A percentile compares a stretch with the other conserved stretches of the same genome.
These are phyloP conservation scores for Abramis brama DNA, from an alignment of 2,113 vertebrate genomes.

Conservation along the genomic window DNA sequence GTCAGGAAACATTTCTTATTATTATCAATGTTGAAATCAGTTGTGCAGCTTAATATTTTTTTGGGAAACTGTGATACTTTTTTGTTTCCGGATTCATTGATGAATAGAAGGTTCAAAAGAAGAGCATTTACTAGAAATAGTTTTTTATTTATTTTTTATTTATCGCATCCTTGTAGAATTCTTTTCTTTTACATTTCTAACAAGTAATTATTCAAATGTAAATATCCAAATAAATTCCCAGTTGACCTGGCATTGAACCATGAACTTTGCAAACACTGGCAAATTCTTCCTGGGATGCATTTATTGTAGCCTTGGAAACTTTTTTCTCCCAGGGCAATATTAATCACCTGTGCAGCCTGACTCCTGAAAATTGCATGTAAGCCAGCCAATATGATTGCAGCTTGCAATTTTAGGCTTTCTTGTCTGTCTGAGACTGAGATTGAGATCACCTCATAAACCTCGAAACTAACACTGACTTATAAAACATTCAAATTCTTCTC, in stretches of 20 bases:
- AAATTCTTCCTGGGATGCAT: neutral
- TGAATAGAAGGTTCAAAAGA: neutral
- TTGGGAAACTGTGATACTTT: neutral
- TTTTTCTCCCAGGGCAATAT: neutral
- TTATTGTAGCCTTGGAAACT: neutral
- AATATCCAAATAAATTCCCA: neutral
- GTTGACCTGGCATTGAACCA: neutral
- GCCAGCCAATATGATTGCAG: neutral
- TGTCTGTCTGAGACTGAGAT: neutral
- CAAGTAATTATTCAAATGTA: neutral
- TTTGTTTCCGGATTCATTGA: neutral
- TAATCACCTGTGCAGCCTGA: neutral
- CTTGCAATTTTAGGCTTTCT: neutral
- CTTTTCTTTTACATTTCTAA: neutral
- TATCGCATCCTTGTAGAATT: neutral
- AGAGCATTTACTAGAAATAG: neutral
- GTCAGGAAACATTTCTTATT: neutral
- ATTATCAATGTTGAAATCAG: neutral
- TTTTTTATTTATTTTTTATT: neutral
- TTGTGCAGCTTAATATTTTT: neutral
- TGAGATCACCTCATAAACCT: neutral
- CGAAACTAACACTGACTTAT: neutral
- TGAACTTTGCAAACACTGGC: neutral
- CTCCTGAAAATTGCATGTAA: conserved; percentile 1
- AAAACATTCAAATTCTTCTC: neutral